Evolutionary conservation across 2,888 invertebrate species (phyloP), one percentile per base, ranked within the genome.

Genomic region (Clitarchus hookeri): DNA sequence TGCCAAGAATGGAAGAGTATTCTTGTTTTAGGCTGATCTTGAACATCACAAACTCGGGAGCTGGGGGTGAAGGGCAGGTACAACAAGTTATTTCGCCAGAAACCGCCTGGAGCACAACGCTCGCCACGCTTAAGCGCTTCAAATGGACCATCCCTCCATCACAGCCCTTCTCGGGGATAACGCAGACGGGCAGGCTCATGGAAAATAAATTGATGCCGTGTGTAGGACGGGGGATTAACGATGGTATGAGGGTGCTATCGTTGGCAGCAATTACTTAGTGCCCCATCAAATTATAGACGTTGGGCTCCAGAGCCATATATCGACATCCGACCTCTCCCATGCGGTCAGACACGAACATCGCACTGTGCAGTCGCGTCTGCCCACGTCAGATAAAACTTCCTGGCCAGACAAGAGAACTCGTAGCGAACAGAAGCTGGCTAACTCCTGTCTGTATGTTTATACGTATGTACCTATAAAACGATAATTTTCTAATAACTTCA

Each of bases 241-340:
- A n/a, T 11, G n/a, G 65, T 0, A 4, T 65, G 65, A 65, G n/a
- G 65, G 65, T 23, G 65, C 19, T 65, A 65, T n/a, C 65, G 65
- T 65, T 65, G 65, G 65, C 65, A 65, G 23, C 65, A 65, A 65
- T 65, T 65, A 65, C 65, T 65, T 65, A 65, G 23, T 65, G 65
- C 65, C 65, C 65, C 65, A 65, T 65, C 65, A 65, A 65, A 65
- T 65, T 65, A 65, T 23, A 65, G 23, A 65, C 65, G 65, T 23
- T 23, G 65, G 23, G 19, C 65, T 16, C 65, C 65, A 19, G 65
- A 23, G 65, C 16, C 65, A 23, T 65, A 65, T 65, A 65, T 65
- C 65, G 65, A 65, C 65, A n/a, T 65, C 19, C 8, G 65, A 65
- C 65, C 65, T 65, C 65, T 65, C 65, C 65, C n/a, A n/a, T 6